Evolutionary conservation across 2,113 vertebrate species (phyloP).

Genomic region (Aptenodytes patagonicus): DNA sequence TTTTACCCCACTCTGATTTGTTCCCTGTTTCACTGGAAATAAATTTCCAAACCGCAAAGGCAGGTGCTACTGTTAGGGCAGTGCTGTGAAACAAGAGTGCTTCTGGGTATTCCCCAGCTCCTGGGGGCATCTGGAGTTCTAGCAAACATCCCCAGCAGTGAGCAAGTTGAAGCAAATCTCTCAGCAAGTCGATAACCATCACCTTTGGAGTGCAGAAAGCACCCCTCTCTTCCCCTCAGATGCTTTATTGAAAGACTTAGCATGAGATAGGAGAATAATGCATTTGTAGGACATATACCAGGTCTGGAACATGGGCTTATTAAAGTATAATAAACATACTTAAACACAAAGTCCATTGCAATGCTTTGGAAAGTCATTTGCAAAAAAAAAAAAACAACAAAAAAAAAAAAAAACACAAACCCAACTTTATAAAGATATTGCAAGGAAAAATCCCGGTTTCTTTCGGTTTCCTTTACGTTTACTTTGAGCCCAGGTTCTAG

Average conservation of each 20-base stretch:
- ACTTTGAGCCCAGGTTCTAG: neutral
- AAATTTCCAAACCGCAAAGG: neutral
- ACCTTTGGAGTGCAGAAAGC: neutral
- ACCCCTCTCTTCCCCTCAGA: neutral
- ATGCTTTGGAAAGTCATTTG: neutral
- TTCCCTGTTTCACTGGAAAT: neutral
- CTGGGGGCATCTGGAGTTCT: no score
- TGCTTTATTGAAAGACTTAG: neutral
- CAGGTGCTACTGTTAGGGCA: no score
- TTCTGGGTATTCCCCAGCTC: neutral
- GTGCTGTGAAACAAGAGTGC: neutral
- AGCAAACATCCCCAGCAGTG: neutral
- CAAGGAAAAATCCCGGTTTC: neutral
- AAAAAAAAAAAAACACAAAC: no score
- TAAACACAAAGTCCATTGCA: neutral
- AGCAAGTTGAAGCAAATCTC: neutral
- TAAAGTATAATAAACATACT: neutral
- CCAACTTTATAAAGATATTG: neutral
- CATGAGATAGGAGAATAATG: no score
- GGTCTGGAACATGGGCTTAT: neutral
- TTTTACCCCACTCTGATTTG: neutral
- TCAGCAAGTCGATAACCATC: rapidly evolving
- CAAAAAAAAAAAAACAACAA: no score
- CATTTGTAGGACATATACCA: no score
- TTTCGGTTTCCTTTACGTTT: neutral